A percentile compares a stretch with the other conserved stretches of the same genome.
These are phyloP conservation scores for Circaetus gallicus DNA, from an alignment of 2,113 vertebrate genomes.

Conservation along the genomic window DNA sequence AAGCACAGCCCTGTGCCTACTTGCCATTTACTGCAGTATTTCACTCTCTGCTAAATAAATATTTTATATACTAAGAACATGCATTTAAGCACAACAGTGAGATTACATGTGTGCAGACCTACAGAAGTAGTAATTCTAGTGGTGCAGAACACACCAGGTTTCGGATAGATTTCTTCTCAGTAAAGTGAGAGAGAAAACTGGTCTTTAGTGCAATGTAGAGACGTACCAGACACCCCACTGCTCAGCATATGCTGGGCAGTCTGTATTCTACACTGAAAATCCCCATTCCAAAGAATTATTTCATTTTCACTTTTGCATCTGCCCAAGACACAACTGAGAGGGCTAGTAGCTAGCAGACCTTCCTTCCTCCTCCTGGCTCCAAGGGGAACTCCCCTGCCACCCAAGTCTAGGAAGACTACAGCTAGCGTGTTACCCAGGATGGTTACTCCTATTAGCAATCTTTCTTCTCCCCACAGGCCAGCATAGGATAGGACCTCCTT, in stretches of 20 bases:
- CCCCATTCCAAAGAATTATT: neutral
- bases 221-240: neutral
- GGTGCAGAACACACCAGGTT: neutral
- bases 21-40: neutral
- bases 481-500: neutral
- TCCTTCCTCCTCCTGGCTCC: neutral
- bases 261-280: neutral
- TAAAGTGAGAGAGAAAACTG: neutral
- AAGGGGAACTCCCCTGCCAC: neutral
- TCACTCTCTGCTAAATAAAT: neutral
- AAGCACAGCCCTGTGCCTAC: neutral
- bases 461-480: neutral
- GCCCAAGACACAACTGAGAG: neutral
- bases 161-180: neutral
- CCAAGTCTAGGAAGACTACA: neutral
- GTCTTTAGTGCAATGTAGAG: neutral
- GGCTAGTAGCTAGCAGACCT: neutral
- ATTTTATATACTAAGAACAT: neutral
- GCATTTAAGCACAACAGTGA: rapidly evolving
- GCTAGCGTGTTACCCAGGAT: neutral
- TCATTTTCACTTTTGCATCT: neutral
- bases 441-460: neutral
- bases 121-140: neutral
- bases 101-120: neutral
- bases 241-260: rapidly evolving